Evolutionary conservation across 1,140 invertebrate genomes (phyloP), one percentile per base, ranked within the genome.

Genomic region (Nasonia vitripennis): DNA sequence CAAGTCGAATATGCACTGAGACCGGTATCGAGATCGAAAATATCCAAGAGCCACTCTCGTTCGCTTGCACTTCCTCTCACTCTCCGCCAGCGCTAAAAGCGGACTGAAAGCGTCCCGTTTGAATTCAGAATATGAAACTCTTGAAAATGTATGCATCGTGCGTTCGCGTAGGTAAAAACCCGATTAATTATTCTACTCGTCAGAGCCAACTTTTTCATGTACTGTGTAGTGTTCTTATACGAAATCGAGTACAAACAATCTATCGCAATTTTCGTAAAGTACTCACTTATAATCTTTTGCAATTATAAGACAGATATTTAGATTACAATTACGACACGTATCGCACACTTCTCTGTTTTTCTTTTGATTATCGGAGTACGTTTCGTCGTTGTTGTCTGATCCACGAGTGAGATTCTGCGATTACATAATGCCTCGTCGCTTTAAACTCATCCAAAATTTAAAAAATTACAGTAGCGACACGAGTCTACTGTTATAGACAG

Each of bases 11-110:
- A 45, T 74, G 55, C 79, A 81, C 67, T 48, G 74, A 55, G 41
- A 81, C 67, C 31, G 62, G 51, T 77, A 77, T 75, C 27, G 31
- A 41, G 48, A 75, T 80, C 23, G n/a, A 27, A 75, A 80, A 68
- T 68, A 81, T 34, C 27, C 68, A 70, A 48, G 51, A 48, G 51
- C 12, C n/a, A 70, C 37, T 31, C 45, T 85, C n/a, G 17, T 45
- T 75, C 34, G 20, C 48, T 55, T 37, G 23, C 41, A 55, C 77
- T 78, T 62, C 45, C 77, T 78, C 48, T 55, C 75, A 55, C 41
- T 75, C 73, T 17, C 73, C 7, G 31, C 5, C 73, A 45, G 37
- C 27, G 73, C 31, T 75, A 45, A n/a, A 75, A 62, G 37, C n/a
- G 37, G 7, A 80, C 62, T 62, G 45, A 62, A 17, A 77, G 51